These are phyloP conservation scores for Acropternis orthonyx DNA, from an alignment of 2,797 vertebrate species.

Conservation along the genomic window DNA sequence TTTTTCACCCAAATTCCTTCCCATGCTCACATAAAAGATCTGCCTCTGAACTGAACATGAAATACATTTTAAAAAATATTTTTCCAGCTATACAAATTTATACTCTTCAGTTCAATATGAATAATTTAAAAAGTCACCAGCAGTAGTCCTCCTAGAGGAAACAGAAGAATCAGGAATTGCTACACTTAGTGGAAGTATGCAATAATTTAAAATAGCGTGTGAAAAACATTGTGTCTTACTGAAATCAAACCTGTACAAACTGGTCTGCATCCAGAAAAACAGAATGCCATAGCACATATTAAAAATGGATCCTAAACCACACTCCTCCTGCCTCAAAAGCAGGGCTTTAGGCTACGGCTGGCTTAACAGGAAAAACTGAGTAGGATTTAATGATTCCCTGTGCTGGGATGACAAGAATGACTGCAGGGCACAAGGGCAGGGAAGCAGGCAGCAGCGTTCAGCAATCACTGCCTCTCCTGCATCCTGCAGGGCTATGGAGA, in stretches of 20 bases:
- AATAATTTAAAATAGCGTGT: neutral
- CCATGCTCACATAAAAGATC: neutral
- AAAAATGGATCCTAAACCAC: neutral
- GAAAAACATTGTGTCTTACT: neutral
- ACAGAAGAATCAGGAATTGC: neutral
- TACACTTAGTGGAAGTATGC: neutral
- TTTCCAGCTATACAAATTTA: neutral
- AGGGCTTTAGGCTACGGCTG: neutral
- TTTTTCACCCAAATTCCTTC: neutral
- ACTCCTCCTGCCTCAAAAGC: neutral
- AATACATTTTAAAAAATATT: neutral
- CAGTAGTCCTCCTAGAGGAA: neutral
- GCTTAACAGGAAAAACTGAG: neutral
- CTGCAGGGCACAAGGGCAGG: neutral
- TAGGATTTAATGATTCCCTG: slow-evolving; percentile 20
- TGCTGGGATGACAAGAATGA: neutral
- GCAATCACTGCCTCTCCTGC: neutral
- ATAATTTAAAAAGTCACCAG: neutral
- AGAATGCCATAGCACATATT: neutral
- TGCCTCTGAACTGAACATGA: neutral
- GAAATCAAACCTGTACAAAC: neutral
- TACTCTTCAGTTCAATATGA: neutral
- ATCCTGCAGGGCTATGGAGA: neutral
- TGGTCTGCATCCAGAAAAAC: neutral
- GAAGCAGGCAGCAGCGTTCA: neutral